A percentile compares a stretch with the other conserved stretches of the same genome.
Evolutionary conservation across 2,113 vertebrate species (phyloP).

Genomic region (Marcusenius ussheri): DNA sequence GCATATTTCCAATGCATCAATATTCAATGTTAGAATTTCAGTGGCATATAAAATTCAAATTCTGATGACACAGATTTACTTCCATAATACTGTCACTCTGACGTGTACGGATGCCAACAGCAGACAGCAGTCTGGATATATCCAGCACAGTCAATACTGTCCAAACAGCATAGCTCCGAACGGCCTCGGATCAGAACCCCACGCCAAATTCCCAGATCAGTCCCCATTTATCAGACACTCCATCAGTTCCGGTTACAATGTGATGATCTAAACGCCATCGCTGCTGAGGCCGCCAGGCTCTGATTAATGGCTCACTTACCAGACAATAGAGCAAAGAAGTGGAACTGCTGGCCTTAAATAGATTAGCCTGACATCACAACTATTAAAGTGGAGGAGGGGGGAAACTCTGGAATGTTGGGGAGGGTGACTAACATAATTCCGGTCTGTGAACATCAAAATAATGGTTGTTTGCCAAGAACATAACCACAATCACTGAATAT

Average conservation of each 20-base stretch:
- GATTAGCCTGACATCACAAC: background rate
- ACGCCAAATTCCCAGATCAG: background rate
- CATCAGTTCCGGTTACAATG: background rate
- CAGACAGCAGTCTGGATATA: background rate
- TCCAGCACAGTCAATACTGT: background rate
- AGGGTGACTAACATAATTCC: background rate
- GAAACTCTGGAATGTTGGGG: background rate
- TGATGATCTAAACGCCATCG: background rate
- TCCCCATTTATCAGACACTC: background rate
- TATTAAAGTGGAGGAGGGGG: background rate
- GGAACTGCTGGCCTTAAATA: background rate
- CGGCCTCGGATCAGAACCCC: background rate
- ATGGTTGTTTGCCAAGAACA: background rate
- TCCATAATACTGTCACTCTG: background rate
- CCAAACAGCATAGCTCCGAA: background rate
- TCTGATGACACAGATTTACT: too few species aligned
- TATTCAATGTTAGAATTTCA: too few species aligned
- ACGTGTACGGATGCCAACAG: background rate
- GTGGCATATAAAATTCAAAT: too few species aligned
- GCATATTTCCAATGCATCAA: too few species aligned
- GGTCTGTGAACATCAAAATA: background rate
- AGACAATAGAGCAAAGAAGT: background rate
- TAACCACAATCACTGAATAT: background rate
- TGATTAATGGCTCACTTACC: background rate
- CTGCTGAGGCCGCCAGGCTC: background rate